Evolutionary conservation across 2,113 vertebrate genomes (phyloP).

Genomic region (Cyanistes caeruleus): DNA sequence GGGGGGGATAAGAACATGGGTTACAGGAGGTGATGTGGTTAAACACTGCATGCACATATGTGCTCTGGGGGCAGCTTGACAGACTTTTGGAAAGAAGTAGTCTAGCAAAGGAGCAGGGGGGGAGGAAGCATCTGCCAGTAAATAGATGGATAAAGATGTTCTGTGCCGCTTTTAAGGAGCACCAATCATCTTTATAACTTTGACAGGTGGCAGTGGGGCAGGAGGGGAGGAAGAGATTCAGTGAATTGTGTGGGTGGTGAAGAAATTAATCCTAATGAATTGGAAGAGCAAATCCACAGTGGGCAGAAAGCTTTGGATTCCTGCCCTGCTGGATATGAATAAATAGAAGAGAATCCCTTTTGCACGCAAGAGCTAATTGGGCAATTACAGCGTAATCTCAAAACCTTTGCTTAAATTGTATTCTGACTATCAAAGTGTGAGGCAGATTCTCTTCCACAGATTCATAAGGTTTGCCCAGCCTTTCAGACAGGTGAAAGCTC

Average conservation of each 20-base stretch:
- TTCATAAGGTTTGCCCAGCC: neutral
- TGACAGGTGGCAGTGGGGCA: slow-evolving; percentile 48
- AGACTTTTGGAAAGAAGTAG: slow-evolving; percentile 26
- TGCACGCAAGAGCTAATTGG: slow-evolving; percentile 39
- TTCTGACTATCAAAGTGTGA: neutral
- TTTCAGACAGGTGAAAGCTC: neutral
- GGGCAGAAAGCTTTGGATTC: slow-evolving; percentile 51
- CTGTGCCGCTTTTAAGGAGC: slow-evolving; percentile 33
- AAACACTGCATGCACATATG: neutral
- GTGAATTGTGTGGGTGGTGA: slow-evolving; percentile 45
- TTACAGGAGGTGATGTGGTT: slow-evolving; percentile 7
- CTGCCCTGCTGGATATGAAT: slow-evolving; percentile 38
- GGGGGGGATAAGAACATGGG: neutral
- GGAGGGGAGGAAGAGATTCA: slow-evolving; percentile 10
- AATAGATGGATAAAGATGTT: slow-evolving; percentile 33
- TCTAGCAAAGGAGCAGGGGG: neutral
- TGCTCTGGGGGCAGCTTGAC: slow-evolving; percentile 5
- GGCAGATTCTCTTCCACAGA: neutral
- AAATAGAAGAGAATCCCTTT: slow-evolving; percentile 45
- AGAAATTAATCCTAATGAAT: slow-evolving; percentile 67
- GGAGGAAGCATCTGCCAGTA: slow-evolving; percentile 28
- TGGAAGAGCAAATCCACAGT: slow-evolving; percentile 51
- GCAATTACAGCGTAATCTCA: slow-evolving; percentile 21
- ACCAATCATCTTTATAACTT: slow-evolving; percentile 34
- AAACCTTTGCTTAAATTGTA: slow-evolving; percentile 7